Base-by-base conservation (phyloP, 2,888 invertebrate genomes). In the Tachina lurida region DNA sequence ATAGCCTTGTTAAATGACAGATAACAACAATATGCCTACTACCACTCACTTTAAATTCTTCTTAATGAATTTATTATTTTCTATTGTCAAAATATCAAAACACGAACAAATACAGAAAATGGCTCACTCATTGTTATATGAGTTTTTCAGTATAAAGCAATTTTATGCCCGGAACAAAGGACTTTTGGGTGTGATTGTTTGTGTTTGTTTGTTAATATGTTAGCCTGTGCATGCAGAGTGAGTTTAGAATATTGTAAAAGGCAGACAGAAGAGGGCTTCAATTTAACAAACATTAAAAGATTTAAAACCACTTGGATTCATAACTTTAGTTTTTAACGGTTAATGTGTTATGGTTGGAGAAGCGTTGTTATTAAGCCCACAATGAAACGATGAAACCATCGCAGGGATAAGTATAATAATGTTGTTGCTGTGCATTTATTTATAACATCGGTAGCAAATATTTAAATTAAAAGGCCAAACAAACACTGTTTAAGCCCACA, bases 301-400 rank as follows among this genome's bases (percentile, higher is more conserved):
- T 82, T 86, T 87, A 80, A 86, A 88, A 87, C 78, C 87, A 87
- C 86, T 87, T 87, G 84, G 83, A 67, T 76, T 77, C 83, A 81
- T 84, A 84, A 82, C 74, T 80, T 86, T 73, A 60, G 67, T 71
- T 67, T 75, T 83, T 71, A 77, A 80, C 63, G 75, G 65, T 82
- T 82, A 82, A 82, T 84, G 75, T 76, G 84, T 73, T 80, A 49
- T 75, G 84, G 62, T 45, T 75, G 84, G 56, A 65, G 71, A 65
- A 70, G 52, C 67, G 82, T 78, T 86, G 82, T 78, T 86, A 80
- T 82, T 70, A 82, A 74, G 67, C 41, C 65, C 68, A 31, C 63
- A 84, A 31, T 84, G 47, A 56, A 85, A 71, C 75, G 71, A 83
- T 83, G 79, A 65, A 85, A 86, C 58, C 41, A 70, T 75, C 65